Percentiles rank a stretch among this genome's conserved stretches.
Conservation (phyloP, 37 sponge, comb jelly and placozoan genomes). For the Crambe crambe region DNA sequence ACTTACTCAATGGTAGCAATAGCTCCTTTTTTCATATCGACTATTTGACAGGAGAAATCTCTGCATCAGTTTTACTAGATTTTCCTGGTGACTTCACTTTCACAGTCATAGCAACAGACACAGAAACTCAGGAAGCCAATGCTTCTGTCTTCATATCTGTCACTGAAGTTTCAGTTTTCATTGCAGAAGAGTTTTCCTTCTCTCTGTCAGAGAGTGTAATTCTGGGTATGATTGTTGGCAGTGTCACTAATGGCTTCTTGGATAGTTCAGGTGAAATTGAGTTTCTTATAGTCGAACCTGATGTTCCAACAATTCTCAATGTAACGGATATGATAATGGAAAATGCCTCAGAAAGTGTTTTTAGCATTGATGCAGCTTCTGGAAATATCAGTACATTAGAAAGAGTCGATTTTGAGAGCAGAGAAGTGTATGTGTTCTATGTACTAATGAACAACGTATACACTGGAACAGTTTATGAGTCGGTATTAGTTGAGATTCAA, state of each 20-base stretch:
- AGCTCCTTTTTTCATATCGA: constrained; percentile 30
- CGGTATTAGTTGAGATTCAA: constrained; percentile 17
- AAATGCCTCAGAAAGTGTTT: neutral
- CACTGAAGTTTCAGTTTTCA: constrained; percentile 12
- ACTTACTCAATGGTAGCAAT: constrained; percentile 4
- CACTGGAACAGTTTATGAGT: constrained; percentile 20
- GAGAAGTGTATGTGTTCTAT: constrained; percentile 22
- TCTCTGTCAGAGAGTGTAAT: constrained; percentile 21
- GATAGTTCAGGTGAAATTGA: constrained; percentile 8
- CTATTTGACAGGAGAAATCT: constrained; percentile 23
- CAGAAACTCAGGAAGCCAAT: neutral
- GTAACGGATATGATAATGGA: neutral
- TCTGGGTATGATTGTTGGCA: constrained; percentile 16
- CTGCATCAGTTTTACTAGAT: neutral
- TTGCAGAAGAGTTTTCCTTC: constrained; percentile 15
- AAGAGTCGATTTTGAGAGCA: constrained; percentile 27
- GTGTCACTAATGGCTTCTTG: neutral
- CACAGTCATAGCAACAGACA: constrained; percentile 35
- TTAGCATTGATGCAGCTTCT: constrained; percentile 32
- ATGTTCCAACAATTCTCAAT: neutral
- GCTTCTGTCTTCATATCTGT: constrained; percentile 46
- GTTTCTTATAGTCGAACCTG: constrained; percentile 4
- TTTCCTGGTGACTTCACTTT: constrained; percentile 40
- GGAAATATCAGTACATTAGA: constrained; percentile 26
- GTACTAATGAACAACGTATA: constrained; percentile 29